Conservation (phyloP, 2,888 invertebrate species). For the Caenorhabditis sp. region DNA sequence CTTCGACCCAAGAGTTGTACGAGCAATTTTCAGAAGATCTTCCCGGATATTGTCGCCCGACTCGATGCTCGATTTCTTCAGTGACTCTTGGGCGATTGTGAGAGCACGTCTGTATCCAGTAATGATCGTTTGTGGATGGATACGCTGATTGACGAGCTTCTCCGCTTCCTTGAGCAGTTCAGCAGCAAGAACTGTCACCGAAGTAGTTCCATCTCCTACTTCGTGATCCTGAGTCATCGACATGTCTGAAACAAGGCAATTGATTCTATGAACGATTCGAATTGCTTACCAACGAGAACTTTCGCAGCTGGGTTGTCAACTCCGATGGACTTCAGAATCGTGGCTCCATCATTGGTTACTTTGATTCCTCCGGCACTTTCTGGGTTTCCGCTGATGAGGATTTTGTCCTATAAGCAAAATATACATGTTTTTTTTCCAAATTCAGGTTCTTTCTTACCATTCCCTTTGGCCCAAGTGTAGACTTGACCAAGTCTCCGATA, state of each 20-base stretch:
- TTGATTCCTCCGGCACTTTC: conserved; percentile 87
- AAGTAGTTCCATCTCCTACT: conserved; percentile 99
- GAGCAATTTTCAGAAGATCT: conserved; percentile 96
- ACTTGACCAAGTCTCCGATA: conserved; percentile 97
- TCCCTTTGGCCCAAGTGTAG: conserved; percentile 98
- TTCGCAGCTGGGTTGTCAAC: conserved; percentile 99
- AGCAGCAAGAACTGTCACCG: conserved; percentile 95
- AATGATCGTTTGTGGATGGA: conserved; percentile 98
- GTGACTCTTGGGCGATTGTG: conserved; percentile 90
- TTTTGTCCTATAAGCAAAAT: conserved; percentile 85
- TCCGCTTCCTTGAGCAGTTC: conserved; percentile 95
- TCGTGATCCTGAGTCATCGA: conserved; percentile 98
- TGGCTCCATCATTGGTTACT: conserved; percentile 99
- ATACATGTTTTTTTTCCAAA: not conserved
- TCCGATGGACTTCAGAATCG: conserved; percentile 95
- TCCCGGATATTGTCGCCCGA: conserved; percentile 89
- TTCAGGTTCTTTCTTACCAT: conserved; percentile 87
- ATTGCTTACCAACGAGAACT: conserved; percentile 89
- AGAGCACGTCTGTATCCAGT: conserved; percentile 95
- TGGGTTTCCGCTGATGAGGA: conserved; percentile 84
- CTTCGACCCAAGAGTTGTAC: conserved; percentile 98
- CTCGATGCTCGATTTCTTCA: conserved; percentile 90
- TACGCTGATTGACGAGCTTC: conserved; percentile 92
- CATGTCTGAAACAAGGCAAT: conserved; percentile 88
- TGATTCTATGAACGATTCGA: not conserved